Evolutionary conservation across 30 jellyfish, hydroid and myxozoan species (phyloP).

Genomic region (Pseudorhiza aurosa): DNA sequence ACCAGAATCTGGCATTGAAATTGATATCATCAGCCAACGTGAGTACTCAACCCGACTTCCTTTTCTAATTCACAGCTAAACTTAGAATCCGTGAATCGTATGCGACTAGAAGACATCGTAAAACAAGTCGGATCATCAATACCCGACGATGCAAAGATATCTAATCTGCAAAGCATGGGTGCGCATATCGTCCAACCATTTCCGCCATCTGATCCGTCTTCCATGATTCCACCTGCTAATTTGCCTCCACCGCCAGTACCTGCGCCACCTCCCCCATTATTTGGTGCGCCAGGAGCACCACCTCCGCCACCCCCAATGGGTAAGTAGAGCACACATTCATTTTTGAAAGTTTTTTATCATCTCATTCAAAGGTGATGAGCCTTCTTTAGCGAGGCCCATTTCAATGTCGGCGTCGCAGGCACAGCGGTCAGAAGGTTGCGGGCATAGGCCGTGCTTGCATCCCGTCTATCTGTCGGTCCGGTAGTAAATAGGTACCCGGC

Average conservation of each 20-base stretch:
- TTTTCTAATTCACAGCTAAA: constrained; percentile 60
- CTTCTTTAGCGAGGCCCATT: no score
- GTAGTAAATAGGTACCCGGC: no score
- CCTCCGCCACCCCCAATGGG: constrained; percentile 92
- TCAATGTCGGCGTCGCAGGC: no score
- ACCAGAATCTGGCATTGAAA: no score
- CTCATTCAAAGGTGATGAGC: no score
- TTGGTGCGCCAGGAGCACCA: constrained; percentile 77
- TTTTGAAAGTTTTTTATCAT: no score
- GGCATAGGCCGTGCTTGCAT: no score
- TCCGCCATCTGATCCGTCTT: constrained; percentile 75
- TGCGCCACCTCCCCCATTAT: constrained; percentile 91
- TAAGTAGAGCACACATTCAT: no score
- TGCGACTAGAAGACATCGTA: constrained; percentile 92
- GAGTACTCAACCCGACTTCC: no score
- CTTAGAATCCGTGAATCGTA: constrained; percentile 74
- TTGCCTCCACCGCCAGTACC: constrained; percentile 82
- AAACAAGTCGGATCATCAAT: constrained; percentile 94
- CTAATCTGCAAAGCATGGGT: constrained; percentile 95
- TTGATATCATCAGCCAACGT: no score
- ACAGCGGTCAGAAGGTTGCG: no score
- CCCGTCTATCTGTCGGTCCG: no score
- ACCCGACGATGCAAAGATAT: constrained; percentile 96
- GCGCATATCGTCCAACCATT: constrained; percentile 70
- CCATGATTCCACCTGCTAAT: constrained; percentile 37